Evolutionary conservation across 2,888 invertebrate genomes (phyloP), one percentile per base, ranked within the genome.

Genomic region (Ceriagrion tenellum): DNA sequence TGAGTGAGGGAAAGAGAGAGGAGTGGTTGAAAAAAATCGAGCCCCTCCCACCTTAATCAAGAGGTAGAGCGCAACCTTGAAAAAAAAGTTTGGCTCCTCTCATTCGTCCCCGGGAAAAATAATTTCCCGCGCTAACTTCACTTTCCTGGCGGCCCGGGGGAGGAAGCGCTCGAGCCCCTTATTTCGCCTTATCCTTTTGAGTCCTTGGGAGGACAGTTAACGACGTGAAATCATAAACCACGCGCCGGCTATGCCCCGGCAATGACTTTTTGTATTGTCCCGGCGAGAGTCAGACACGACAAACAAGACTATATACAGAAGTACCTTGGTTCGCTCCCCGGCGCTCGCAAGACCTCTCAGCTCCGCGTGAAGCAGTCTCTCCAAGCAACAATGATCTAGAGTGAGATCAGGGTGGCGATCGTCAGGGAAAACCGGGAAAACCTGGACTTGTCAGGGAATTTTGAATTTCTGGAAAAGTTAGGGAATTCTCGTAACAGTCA

Each of bases 1-100:
- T 59, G 47, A 47, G 47, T 8, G 47, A 59, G 59, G 59, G 59
- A 23, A 69, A 69, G 1, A 69, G 69, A 69, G 69, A 10, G 13
- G 74, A 23, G 23, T 63, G 56, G 20, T 10, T 35, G 81, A 16
- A 81, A 81, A 35, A 23, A 35, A 81, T 35, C 35, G 35, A 30
- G 81, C 35, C 81, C 81, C 81, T 13, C 81, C 35, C 35, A 81
- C 81, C 81, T 30, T 81, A 81, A 81, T 81, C 81, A 81, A 81
- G 81, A 81, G 81, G 69, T 47, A 47, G 47, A 47, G 47, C 35
- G 30, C 30, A 81, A 35, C 81, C 81, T 81, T 81, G 81, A 35
- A 81, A 81, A 81, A 81, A 47, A 81, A 18, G 35, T 81, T 35
- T 81, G 81, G 35, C 81, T 81, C n/a, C 35, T 35, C 81, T 35